Conservation (phyloP, 2,113 vertebrate species). For the Uria aalge region DNA sequence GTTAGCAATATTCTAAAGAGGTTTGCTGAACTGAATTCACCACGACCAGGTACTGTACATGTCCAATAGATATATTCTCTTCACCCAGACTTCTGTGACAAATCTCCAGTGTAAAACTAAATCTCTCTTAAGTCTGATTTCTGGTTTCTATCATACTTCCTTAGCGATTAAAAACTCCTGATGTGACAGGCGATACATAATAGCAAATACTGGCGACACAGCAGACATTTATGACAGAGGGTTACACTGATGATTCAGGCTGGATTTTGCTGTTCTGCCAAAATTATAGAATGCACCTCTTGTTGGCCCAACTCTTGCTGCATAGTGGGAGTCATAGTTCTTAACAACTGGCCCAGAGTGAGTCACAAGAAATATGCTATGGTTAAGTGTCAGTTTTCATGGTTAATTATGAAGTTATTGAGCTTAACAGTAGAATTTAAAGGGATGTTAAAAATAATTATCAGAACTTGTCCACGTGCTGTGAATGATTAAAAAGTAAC, state of each 20-base stretch:
- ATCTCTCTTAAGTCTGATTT: constrained; percentile 45
- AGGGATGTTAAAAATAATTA: constrained; percentile 36
- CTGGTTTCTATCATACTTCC: constrained; percentile 2
- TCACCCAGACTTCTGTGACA: constrained; percentile 61
- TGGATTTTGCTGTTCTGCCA: constrained; percentile 16
- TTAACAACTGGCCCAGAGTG: constrained; percentile 1
- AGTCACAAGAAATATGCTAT: constrained; percentile 52
- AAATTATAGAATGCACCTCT: neutral
- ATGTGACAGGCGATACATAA: constrained; percentile 6
- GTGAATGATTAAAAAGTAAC: constrained; percentile 70
- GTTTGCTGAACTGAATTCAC: constrained; percentile 96
- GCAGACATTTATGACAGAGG: constrained; percentile 55
- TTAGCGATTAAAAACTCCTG: neutral
- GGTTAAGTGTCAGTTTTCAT: constrained; percentile 64
- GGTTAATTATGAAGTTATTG: constrained; percentile 38
- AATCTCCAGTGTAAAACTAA: constrained; percentile 62
- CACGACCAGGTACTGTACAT: constrained; percentile 87
- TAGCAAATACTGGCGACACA: constrained; percentile 59
- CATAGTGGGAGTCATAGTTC: neutral
- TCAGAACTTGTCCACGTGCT: constrained; percentile 56
- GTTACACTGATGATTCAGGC: constrained; percentile 63
- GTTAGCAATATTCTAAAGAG: constrained; percentile 98
- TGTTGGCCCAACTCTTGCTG: neutral
- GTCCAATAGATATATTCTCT: constrained; percentile 72
- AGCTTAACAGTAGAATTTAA: constrained; percentile 25